These are phyloP conservation scores for Drosophila biarmipes DNA, from an alignment of 1,140 invertebrate species.

Conservation along the genomic window DNA sequence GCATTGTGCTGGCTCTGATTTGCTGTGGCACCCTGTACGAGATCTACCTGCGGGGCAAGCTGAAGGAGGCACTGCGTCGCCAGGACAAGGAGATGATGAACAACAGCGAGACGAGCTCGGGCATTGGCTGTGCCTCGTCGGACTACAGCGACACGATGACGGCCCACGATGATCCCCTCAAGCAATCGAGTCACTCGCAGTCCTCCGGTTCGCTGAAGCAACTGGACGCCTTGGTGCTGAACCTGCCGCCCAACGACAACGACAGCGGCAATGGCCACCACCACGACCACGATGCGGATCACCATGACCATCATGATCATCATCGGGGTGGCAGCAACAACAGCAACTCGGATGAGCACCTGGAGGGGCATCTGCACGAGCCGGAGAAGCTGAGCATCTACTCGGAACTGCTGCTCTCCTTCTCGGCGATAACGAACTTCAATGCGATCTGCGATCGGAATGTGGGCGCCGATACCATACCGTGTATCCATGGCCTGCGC, in stretches of 20 bases:
- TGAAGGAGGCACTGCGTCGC: slow-evolving; percentile 74
- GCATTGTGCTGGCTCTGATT: slow-evolving; percentile 86
- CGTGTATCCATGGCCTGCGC: slow-evolving; percentile 92
- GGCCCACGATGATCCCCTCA: slow-evolving; percentile 63
- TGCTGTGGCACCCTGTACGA: slow-evolving; percentile 87
- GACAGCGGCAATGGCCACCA: slow-evolving; percentile 75
- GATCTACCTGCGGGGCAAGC: slow-evolving; percentile 85
- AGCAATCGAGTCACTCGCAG: slow-evolving; percentile 52
- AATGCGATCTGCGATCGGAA: slow-evolving; percentile 91
- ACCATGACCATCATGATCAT: slow-evolving; percentile 50
- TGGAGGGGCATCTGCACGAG: slow-evolving; percentile 85
- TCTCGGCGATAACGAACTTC: slow-evolving; percentile 91
- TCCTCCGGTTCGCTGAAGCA: slow-evolving; percentile 73
- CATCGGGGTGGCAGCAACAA: slow-evolving; percentile 84
- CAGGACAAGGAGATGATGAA: slow-evolving; percentile 83
- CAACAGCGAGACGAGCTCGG: slow-evolving; percentile 83
- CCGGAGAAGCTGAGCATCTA: slow-evolving; percentile 86
- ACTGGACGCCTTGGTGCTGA: slow-evolving; percentile 72
- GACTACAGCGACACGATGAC: slow-evolving; percentile 81
- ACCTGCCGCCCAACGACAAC: slow-evolving; percentile 71
- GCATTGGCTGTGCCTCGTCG: slow-evolving; percentile 84
- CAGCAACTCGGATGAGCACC: slow-evolving; percentile 87
- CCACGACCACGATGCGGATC: slow-evolving; percentile 69
- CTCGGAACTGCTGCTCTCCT: slow-evolving; percentile 91
- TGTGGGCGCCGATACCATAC: slow-evolving; percentile 92